Percentiles rank a stretch among this genome's conserved stretches.
Evolutionary conservation across 2,888 invertebrate species (phyloP).

Genomic region (Plusia festucae): DNA sequence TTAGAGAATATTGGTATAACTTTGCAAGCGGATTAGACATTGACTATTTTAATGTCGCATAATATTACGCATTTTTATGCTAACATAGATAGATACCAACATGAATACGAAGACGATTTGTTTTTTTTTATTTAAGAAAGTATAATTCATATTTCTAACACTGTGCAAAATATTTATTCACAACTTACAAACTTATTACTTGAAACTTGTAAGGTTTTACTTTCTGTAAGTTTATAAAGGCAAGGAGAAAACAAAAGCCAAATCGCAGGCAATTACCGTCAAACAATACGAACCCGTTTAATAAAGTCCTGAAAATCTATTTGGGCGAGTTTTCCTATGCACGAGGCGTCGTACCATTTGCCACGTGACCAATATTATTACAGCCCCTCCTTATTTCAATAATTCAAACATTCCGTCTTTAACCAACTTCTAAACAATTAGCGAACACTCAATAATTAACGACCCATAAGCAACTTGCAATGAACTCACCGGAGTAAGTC

Average conservation of each 20-base stretch:
- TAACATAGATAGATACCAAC: too few relatives aligned
- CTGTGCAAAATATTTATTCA: too few relatives aligned
- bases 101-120: neutral
- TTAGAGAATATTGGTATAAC: slow-evolving; percentile 64
- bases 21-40: slow-evolving; percentile 52
- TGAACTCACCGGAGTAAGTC: slow-evolving; percentile 52
- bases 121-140: neutral
- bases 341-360: slow-evolving; percentile 65
- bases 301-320: slow-evolving; percentile 63
- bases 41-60: neutral
- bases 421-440: slow-evolving; percentile 77
- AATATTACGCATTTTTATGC: too few relatives aligned
- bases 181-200: neutral
- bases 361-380: slow-evolving; percentile 73
- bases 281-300: slow-evolving; percentile 65
- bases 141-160: neutral
- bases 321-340: slow-evolving; percentile 62
- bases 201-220: neutral
- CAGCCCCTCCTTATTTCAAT: slow-evolving; percentile 75
- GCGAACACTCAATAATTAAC: slow-evolving; percentile 73
- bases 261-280: slow-evolving; percentile 55
- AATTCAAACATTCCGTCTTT: slow-evolving; percentile 75
- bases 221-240: slow-evolving; percentile 1
- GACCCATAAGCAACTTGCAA: slow-evolving; percentile 57
- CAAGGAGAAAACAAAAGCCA: slow-evolving; percentile 28